Base-by-base conservation (phyloP, 2,888 invertebrate genomes). In the Drymonia ruficornis region DNA sequence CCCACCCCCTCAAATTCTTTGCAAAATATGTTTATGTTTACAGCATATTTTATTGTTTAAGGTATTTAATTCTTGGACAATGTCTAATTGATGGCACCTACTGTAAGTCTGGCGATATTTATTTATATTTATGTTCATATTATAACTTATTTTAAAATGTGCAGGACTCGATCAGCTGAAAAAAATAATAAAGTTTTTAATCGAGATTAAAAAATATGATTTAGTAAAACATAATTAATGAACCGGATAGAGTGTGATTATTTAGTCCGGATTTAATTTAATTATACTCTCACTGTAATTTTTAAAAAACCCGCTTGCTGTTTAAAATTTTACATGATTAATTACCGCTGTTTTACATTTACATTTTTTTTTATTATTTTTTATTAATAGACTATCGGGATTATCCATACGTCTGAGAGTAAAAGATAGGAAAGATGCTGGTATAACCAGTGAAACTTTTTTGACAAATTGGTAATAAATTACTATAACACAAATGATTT, bases 291-390 rank as follows among this genome's bases (percentile, higher is more conserved):
- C 15, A 47, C 38, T 58, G 56, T 57, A 69, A n/a, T n/a, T n/a
- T n/a, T 64, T 66, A 15, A 12, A 9, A 13, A 50, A 23, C 45
- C 29, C 31, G 1, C 8, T 29, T n/a, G 11, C n/a, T 38, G 40
- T 55, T 53, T 13, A 38, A 18, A 58, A 56, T 56, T 53, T 61
- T 51, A 45, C 50, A 40, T 51, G 42, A 56, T 55, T 49, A 52
- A 60, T 18, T 59, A 46, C 55, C 29, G 16, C 52, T 49, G 48
- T 55, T 65, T 67, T 57, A 58, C 71, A 70, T 70, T 58, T 63
- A 65, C 55, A 63, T 58, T 55, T 19, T 29, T n/a, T n/a, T n/a
- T n/a, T n/a, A n/a, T n/a, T n/a, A n/a, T n/a, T n/a, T n/a, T n/a
- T n/a, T 48, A 40, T 59, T 53, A 44, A 31, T 46, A 53, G 56